Evolutionary conservation across 2,797 vertebrate species (phyloP).

Genomic region (Lindbergichthys nudifrons): DNA sequence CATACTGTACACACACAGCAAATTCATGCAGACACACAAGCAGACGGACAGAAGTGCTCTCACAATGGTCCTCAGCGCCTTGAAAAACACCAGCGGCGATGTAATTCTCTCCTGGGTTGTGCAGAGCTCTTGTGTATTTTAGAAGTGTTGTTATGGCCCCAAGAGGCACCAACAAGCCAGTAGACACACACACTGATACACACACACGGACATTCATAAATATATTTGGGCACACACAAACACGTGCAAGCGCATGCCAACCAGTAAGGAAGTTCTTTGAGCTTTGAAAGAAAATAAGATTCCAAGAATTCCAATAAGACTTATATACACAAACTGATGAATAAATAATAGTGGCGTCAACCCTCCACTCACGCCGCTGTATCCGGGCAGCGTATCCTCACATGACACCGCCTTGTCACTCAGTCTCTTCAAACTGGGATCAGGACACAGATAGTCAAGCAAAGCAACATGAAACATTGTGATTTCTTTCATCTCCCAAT

Average conservation of each 20-base stretch:
- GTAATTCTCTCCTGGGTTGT: conserved; percentile 49
- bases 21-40: neutral
- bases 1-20: neutral
- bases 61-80: conserved; percentile 29
- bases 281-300: conserved; percentile 18
- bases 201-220: conserved; percentile 2
- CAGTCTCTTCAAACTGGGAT: conserved; percentile 10
- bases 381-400: conserved; percentile 33
- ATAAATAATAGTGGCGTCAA: conserved; percentile 70
- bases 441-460: conserved; percentile 5
- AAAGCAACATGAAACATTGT: conserved; percentile 1
- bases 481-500: conserved; percentile 22
- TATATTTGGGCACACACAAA: neutral
- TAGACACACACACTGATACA: neutral
- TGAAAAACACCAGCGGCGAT: conserved; percentile 59
- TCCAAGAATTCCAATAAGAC: conserved; percentile 48
- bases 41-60: conserved; percentile 31
- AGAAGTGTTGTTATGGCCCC: conserved; percentile 63
- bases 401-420: conserved; percentile 36
- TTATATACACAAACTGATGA: conserved; percentile 68
- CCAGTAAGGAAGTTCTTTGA: conserved; percentile 32
- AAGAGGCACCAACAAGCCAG: conserved; percentile 42
- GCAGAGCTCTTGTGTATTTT: conserved; percentile 58
- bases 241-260: conserved; percentile 7
- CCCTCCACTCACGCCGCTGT: conserved; percentile 41